Evolutionary conservation across 2,888 invertebrate genomes (phyloP).

Genomic region (Tinea trinotella): DNA sequence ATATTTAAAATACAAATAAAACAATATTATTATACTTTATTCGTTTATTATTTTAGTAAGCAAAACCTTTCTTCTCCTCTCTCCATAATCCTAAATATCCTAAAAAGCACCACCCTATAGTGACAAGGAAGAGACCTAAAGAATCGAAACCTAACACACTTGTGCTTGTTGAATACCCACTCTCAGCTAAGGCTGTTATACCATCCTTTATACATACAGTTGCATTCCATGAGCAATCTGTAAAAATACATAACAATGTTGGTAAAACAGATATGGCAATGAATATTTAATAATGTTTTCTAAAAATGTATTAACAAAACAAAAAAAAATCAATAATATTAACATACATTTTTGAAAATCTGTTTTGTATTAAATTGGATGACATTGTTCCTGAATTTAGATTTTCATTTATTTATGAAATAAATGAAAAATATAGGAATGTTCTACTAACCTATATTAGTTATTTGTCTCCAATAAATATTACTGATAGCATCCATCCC

Average conservation of each 20-base stretch:
- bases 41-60: conserved; percentile 35
- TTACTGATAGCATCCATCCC: conserved; percentile 66
- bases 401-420: too few species aligned
- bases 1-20: neutral
- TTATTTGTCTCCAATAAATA: conserved; percentile 63
- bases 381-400: too few species aligned
- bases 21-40: conserved; percentile 1
- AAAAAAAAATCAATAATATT: too few species aligned
- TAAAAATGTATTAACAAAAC: too few species aligned
- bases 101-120: conserved; percentile 43
- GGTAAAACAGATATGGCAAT: too few species aligned
- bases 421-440: too few species aligned
- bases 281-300: too few species aligned
- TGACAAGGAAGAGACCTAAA: conserved; percentile 40
- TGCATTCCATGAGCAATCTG: conserved; percentile 50
- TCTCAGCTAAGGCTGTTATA: conserved; percentile 41
- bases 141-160: conserved; percentile 40
- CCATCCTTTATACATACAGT: conserved; percentile 48
- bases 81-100: conserved; percentile 50
- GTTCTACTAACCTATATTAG: conserved; percentile 52
- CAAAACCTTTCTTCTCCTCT: conserved; percentile 56
- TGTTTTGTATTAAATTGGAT: too few species aligned
- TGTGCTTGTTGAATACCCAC: conserved; percentile 38
- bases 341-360: too few species aligned
- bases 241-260: too few species aligned